Evolutionary conservation across 2,113 vertebrate species (phyloP).

Genomic region (Cebus imitator): DNA sequence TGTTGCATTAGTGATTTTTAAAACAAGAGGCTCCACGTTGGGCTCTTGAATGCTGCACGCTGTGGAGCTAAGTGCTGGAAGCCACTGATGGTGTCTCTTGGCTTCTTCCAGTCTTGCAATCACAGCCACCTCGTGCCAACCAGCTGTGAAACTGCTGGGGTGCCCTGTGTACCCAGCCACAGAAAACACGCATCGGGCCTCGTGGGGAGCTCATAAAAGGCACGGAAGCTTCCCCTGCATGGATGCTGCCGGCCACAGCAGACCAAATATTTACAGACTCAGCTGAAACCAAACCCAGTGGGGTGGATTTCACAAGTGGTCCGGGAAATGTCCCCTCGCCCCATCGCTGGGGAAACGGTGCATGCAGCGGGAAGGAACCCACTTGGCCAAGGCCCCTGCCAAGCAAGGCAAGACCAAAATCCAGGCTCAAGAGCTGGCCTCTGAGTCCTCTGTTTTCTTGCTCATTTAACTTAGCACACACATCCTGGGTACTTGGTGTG

Average conservation of each 20-base stretch:
- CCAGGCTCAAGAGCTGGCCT: background rate
- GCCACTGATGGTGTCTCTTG: rapidly evolving
- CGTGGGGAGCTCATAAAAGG: background rate
- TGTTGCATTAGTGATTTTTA: background rate
- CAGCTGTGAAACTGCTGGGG: background rate
- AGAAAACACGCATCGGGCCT: background rate
- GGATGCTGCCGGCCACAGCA: rapidly evolving
- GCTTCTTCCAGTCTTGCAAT: background rate
- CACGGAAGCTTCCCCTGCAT: background rate
- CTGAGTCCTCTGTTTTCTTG: background rate
- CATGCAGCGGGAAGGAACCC: background rate
- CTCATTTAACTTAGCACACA: background rate
- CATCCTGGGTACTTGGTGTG: background rate
- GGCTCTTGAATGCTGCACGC: background rate
- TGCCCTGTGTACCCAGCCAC: background rate
- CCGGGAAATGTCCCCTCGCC: background rate
- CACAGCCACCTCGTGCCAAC: background rate
- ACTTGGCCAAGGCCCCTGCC: background rate
- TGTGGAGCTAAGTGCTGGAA: background rate
- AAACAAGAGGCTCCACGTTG: background rate
- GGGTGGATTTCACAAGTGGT: background rate
- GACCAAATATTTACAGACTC: background rate
- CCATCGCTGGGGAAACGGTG: background rate
- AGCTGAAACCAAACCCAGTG: slow-evolving; percentile 8
- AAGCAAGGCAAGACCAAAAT: background rate